Evolutionary conservation across 2,797 vertebrate species (phyloP), one percentile per base, ranked within the genome.

Genomic region (Chanos chanos): DNA sequence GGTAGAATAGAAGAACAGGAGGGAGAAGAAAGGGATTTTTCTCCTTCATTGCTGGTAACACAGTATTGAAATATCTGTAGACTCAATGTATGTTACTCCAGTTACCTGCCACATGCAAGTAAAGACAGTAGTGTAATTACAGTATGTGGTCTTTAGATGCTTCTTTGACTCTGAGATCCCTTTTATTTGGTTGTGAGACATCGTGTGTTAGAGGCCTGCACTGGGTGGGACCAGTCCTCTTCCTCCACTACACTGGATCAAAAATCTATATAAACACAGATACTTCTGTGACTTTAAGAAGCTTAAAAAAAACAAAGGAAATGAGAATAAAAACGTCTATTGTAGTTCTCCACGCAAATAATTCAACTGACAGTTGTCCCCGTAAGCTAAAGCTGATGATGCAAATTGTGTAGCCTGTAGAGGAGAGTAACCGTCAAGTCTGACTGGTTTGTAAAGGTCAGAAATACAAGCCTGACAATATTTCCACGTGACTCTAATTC

Each of bases 401-500:
- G 47, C 31, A 6, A 18, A 50, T 7, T 33, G n/a, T 10, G 15
- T 33, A 30, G 9, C n/a, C n/a, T n/a, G n/a, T n/a, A 40, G 7
- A 27, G 25, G n/a, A 47, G 4, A 15, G 43, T n/a, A 2, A 3
- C 48, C 13, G 4, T 34, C 48, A n/a, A 18, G 9, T 24, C 9
- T 41, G 39, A 40, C 27, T 12, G 58, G 3, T 37, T 53, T 22
- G 51, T 53, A 30, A 7, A 22, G 1, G 15, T 25, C 10, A 50
- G 34, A 8, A 25, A 31, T 21, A 52, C 25, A 21, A 0, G 33
- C 25, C 24, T 39, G 25, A 3, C 19, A 27, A 21, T 28, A 22
- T 41, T 56, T 66, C 30, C 58, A 43, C 19, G n/a, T 47, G 41
- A 50, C 33, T 41, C 21, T 34, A 44, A 48, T 37, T n/a, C 24